These are phyloP conservation scores for Pegea sp. DNA, from an alignment of 23 tunicate species.

Conservation along the genomic window DNA sequence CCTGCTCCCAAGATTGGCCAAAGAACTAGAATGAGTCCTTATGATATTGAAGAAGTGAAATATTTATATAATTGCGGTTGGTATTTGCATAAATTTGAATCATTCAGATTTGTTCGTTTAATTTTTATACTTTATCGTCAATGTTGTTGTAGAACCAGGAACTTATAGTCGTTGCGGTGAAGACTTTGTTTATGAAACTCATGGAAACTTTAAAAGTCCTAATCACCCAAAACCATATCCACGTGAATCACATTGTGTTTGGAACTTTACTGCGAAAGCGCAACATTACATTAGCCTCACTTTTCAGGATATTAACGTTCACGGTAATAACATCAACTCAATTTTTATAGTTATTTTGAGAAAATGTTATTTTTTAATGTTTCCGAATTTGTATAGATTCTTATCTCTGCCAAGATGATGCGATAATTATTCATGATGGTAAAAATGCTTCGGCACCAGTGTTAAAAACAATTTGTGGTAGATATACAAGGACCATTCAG, in stretches of 20 bases:
- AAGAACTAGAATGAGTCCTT: constrained; percentile 67
- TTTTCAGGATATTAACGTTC: constrained; percentile 31
- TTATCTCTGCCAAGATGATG: constrained; percentile 72
- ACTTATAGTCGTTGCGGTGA: constrained; percentile 75
- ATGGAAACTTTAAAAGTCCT: constrained; percentile 66
- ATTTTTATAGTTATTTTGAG: neutral
- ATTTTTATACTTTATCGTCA: no score
- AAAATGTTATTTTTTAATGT: neutral
- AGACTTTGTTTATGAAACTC: constrained; percentile 42
- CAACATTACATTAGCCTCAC: constrained; percentile 39
- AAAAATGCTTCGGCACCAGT: constrained; percentile 45
- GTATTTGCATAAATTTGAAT: neutral
- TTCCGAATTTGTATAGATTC: constrained; percentile 12
- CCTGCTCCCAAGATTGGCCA: constrained; percentile 85
- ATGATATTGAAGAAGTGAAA: constrained; percentile 96
- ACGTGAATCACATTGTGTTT: constrained; percentile 73
- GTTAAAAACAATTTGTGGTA: constrained; percentile 65
- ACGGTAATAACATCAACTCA: constrained; percentile 10
- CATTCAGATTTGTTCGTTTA: no score
- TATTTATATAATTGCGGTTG: constrained; percentile 72
- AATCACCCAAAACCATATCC: constrained; percentile 54
- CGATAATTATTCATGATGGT: constrained; percentile 82
- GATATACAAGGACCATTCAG: constrained; percentile 2
- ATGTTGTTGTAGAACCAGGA: constrained; percentile 26
- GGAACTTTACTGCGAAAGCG: constrained; percentile 64